Conservation (phyloP, 1,140 invertebrate species). For the Aphelinus certus region DNA sequence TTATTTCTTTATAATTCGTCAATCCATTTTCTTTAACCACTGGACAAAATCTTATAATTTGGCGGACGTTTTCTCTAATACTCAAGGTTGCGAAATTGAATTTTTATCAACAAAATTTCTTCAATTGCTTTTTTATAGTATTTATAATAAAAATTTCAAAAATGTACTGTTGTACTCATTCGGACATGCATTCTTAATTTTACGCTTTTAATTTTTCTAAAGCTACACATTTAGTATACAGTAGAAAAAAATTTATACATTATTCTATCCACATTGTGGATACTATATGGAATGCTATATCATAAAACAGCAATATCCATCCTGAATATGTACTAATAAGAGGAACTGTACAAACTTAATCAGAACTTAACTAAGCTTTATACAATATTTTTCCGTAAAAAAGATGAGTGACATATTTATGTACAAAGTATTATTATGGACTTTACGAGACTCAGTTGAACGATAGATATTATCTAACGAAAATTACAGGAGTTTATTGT, state of each 20-base stretch:
- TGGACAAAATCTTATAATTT: conserved; percentile 33
- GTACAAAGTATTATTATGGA: conserved; percentile 25
- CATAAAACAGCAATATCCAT: conserved; percentile 38
- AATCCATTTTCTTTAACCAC: conserved; percentile 19
- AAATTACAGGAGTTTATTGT: conserved; percentile 34
- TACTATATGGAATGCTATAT: conserved; percentile 39
- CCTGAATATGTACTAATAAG: conserved; percentile 43
- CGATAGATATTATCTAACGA: conserved; percentile 17
- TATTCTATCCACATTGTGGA: conserved; percentile 42
- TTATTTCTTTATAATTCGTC: conserved; percentile 35
- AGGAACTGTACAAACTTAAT: conserved; percentile 48
- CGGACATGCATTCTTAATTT: conserved; percentile 22
- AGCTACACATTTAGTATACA: conserved; percentile 29
- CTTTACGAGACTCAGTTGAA: not conserved
- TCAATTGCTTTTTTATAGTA: conserved; percentile 20
- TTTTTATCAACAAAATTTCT: conserved; percentile 22
- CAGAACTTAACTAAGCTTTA: conserved; percentile 35
- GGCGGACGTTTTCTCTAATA: conserved; percentile 35
- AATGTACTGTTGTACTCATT: conserved; percentile 33
- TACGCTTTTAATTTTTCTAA: conserved; percentile 20
- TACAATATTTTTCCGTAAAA: conserved; percentile 36
- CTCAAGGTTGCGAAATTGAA: conserved; percentile 25
- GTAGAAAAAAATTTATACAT: conserved; percentile 34
- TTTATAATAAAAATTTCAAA: conserved; percentile 35
- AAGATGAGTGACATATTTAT: conserved; percentile 31